phyloP scores from a whole-genome alignment of 2,888 invertebrate species.

The Creontiades dilutus region DNA sequence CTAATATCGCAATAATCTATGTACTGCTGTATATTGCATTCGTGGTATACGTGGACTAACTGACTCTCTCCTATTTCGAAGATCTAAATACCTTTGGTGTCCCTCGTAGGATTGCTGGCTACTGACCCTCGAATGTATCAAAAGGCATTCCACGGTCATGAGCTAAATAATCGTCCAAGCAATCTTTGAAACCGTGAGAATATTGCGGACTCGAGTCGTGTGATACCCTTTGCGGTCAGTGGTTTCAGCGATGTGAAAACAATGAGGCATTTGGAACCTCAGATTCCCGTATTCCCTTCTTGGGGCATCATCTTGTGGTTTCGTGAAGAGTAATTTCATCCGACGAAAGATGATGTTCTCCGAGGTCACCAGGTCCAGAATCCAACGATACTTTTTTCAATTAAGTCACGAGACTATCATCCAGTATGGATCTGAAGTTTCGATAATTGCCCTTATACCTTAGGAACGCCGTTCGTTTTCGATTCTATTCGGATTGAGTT shows the following conservation, averaged over 20 bases:
- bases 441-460: not conserved
- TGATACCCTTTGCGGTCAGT: constrained; percentile 28
- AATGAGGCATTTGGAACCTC: not conserved
- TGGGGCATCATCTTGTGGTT: constrained; percentile 1
- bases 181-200: constrained; percentile 4
- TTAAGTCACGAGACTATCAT: not conserved
- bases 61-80: too few species aligned
- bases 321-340: not conserved
- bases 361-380: not conserved
- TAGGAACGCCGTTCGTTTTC: too few species aligned
- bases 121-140: too few species aligned
- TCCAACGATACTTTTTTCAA: not conserved
- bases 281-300: not conserved
- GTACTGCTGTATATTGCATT: too few species aligned
- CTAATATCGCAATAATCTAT: too few species aligned
- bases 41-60: too few species aligned
- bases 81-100: too few species aligned
- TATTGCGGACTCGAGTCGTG: not conserved
- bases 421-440: not conserved
- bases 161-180: not conserved
- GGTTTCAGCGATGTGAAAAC: not conserved
- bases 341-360: not conserved
- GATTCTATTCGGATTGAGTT: too few species aligned
- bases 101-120: too few species aligned
- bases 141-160: not conserved